Evolutionary conservation across 2,113 vertebrate species (phyloP), one percentile per base, ranked within the genome.

Genomic region (Ardeotis arabs): DNA sequence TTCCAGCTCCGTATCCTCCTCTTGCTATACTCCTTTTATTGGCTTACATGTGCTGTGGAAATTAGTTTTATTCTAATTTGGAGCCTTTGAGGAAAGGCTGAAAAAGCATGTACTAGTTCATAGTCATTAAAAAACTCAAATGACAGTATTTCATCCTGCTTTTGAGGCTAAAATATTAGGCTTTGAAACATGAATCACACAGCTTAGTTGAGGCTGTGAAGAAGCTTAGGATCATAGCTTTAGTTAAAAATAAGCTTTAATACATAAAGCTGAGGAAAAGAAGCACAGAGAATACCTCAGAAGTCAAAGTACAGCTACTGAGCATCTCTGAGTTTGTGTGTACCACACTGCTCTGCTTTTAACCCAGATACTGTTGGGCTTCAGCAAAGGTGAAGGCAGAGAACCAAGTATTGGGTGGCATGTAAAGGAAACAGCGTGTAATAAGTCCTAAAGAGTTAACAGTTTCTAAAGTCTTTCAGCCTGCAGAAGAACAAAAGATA

Each of bases 41-140:
- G 93, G 89, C 90, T 97, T 96, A 92, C 82, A 87, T 89, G 47
- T 88, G 56, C 91, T 90, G 90, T 89, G 88, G 92, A 97, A 97
- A 96, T 96, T 86, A 94, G 90, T 96, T 93, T 94, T 95, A 96
- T 97, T 96, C 95, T 96, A 94, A 97, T 97, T 96, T 96, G 77
- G 64, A 95, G 63, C 67, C 95, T 95, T 95, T 95, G 94, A 97
- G 95, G 94, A 89, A 96, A 87, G 85, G 58, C 82, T 97, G 91
- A 93, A 96, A 96, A 96, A 77, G 31, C 76, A 62, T 94, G 67
- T 94, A 90, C 90, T 87, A 87, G 93, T 93, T 87, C 93, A 87
- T 33, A 96, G 94, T 94, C 92, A 95, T 96, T 94, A 96, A 96
- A 95, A 95, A 95, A 76, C 84, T 91, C 89, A 96, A 93, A 97